These are phyloP conservation scores for Thymelicus acteon DNA, from an alignment of 2,888 invertebrate genomes.

Conservation along the genomic window DNA sequence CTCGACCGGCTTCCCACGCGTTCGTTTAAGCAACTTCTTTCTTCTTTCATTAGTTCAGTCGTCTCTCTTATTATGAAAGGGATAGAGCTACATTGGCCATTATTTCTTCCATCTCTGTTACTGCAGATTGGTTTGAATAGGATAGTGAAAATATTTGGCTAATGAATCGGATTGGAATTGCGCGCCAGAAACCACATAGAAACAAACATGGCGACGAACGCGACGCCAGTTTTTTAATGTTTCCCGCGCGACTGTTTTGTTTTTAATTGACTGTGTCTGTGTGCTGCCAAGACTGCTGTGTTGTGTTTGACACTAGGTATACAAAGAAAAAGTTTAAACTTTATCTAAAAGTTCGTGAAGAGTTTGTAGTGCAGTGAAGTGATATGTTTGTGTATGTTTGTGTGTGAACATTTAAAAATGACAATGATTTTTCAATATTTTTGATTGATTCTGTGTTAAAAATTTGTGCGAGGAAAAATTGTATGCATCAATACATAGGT, in stretches of 20 bases:
- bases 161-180: constrained; percentile 32
- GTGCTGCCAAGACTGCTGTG: background rate
- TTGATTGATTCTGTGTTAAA: background rate
- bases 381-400: background rate
- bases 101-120: constrained; percentile 6
- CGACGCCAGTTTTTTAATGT: constrained; percentile 38
- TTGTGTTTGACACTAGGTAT: constrained; percentile 1
- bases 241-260: constrained; percentile 41
- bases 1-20: constrained; percentile 57
- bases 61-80: background rate
- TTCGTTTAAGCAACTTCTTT: constrained; percentile 42
- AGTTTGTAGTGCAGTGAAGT: constrained; percentile 1
- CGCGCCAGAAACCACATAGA: constrained; percentile 45
- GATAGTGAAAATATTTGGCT: constrained; percentile 32
- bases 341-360: background rate
- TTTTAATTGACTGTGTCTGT: constrained; percentile 3
- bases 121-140: constrained; percentile 17
- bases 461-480: background rate
- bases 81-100: background rate
- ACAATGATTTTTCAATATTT: constrained; percentile 29
- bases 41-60: background rate
- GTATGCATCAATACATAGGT: constrained; percentile 8
- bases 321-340: background rate
- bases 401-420: constrained; percentile 18
- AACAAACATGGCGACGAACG: constrained; percentile 45